Evolutionary conservation across 2,888 invertebrate species (phyloP).

Genomic region (Taenaris catops): DNA sequence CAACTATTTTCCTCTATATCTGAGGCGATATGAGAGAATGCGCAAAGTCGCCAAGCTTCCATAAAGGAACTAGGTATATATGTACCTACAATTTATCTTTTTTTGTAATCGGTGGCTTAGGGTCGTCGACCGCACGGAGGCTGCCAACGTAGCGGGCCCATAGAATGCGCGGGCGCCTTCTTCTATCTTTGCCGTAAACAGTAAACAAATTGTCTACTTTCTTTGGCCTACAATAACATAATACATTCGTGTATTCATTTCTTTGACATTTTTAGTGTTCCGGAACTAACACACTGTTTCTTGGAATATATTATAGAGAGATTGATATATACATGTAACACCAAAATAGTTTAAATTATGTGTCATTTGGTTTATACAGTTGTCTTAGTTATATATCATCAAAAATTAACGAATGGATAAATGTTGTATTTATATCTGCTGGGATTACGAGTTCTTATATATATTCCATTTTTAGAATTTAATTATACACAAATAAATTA

Average conservation of each 20-base stretch:
- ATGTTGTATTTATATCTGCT: no score
- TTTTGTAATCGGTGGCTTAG: constrained; percentile 62
- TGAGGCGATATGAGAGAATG: constrained; percentile 12
- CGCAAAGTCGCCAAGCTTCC: constrained; percentile 18
- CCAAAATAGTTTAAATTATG: no score
- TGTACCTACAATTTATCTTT: constrained; percentile 60
- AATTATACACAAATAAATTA: no score
- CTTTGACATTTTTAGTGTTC: no score
- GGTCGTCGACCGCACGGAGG: constrained; percentile 71
- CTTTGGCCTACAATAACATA: constrained; percentile 36
- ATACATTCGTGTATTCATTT: constrained; percentile 1
- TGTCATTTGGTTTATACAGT: no score
- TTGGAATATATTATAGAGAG: no score
- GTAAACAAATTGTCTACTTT: constrained; percentile 34
- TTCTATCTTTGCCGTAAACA: constrained; percentile 52
- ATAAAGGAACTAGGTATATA: constrained; percentile 28
- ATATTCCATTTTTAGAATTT: no score
- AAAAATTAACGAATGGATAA: no score
- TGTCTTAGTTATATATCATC: no score
- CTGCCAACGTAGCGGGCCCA: constrained; percentile 60
- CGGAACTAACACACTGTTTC: no score
- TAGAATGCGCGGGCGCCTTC: constrained; percentile 56
- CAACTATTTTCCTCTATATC: constrained; percentile 3
- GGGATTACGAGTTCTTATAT: no score
- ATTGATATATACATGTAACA: no score